phyloP scores from a whole-genome alignment of 1,140 invertebrate genomes.

The Tetragnatha versicolor region DNA sequence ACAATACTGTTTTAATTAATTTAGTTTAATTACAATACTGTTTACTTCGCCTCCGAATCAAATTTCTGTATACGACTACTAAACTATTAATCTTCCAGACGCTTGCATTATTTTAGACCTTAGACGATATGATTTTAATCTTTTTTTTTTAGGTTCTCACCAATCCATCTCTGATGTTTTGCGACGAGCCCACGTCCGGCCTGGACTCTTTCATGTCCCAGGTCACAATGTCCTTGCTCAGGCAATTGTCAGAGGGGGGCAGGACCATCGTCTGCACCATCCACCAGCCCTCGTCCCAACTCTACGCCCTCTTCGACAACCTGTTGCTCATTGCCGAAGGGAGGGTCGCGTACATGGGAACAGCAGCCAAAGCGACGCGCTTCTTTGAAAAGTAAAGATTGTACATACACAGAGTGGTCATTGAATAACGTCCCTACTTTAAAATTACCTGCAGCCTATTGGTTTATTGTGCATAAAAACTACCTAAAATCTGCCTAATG shows the following conservation, averaged over 20 bases:
- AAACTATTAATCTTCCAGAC: too few species aligned
- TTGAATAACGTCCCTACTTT: too few species aligned
- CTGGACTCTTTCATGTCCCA: slow-evolving; percentile 91
- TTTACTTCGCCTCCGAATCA: background rate
- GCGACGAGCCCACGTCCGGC: slow-evolving; percentile 95
- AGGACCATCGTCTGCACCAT: slow-evolving; percentile 94
- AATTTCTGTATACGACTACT: too few species aligned
- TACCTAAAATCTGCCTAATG: too few species aligned
- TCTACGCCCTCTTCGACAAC: slow-evolving; percentile 91
- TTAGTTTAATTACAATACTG: too few species aligned
- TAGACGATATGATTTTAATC: too few species aligned
- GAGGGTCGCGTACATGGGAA: slow-evolving; percentile 87
- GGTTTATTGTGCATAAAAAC: too few species aligned
- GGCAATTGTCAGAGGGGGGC: slow-evolving; percentile 74
- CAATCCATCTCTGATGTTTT: slow-evolving; percentile 93
- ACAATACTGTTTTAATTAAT: too few species aligned
- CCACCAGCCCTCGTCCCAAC: slow-evolving; percentile 93
- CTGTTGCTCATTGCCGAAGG: slow-evolving; percentile 91
- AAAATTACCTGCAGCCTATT: too few species aligned
- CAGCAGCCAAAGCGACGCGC: slow-evolving; percentile 75
- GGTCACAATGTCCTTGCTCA: slow-evolving; percentile 86
- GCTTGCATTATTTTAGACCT: too few species aligned
- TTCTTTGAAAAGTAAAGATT: slow-evolving; percentile 83
- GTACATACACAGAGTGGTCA: background rate
- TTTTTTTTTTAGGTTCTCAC: slow-evolving; percentile 84